phyloP scores from a whole-genome alignment of 2,113 vertebrate species.

The Spea multiplicata region DNA sequence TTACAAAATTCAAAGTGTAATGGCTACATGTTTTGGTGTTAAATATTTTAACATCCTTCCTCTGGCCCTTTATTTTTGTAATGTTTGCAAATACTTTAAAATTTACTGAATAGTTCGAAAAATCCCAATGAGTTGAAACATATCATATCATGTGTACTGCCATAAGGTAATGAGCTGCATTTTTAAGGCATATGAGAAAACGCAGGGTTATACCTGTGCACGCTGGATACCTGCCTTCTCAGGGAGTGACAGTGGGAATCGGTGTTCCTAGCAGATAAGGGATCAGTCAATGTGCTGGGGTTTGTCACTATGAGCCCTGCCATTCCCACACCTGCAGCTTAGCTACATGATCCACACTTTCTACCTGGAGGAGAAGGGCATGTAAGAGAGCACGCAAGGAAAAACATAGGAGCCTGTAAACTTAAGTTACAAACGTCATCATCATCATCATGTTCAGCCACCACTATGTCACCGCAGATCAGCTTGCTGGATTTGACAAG shows the following conservation, averaged over 20 bases:
- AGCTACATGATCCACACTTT: slow-evolving; percentile 9
- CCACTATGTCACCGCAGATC: slow-evolving; percentile 55
- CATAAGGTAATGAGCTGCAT: neutral
- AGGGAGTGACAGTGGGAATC: slow-evolving; percentile 25
- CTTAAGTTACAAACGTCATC: neutral
- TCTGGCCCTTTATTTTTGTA: no score
- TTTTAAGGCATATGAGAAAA: neutral
- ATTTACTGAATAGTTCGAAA: no score
- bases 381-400: neutral
- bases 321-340: slow-evolving; percentile 4
- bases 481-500: slow-evolving; percentile 61
- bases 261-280: slow-evolving; percentile 36
- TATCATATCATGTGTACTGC: neutral
- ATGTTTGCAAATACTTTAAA: no score
- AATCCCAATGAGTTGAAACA: no score
- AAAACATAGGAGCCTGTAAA: neutral
- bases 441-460: slow-evolving; percentile 54
- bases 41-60: no score
- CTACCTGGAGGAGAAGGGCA: neutral
- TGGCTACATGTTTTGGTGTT: no score
- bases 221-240: slow-evolving; percentile 24
- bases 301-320: neutral
- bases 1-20: no score
- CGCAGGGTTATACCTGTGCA: slow-evolving; percentile 27
- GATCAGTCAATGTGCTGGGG: neutral